Base-by-base conservation (phyloP, 1,140 invertebrate genomes). In the Drosophila kepulauana region DNA sequence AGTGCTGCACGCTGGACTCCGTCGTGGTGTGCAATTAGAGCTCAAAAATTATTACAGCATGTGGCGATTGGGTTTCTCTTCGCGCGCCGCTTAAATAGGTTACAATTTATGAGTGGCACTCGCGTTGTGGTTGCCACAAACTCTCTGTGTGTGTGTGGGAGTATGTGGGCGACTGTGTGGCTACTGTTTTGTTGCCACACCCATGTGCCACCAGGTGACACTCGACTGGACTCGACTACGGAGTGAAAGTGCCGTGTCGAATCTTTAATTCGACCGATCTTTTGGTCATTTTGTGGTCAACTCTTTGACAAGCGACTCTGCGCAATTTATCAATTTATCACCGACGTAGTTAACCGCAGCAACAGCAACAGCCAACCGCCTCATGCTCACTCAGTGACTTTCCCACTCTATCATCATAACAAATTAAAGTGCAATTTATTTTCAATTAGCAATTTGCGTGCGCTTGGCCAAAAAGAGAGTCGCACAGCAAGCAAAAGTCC, bases 351-450 rank as follows among this genome's bases (percentile, higher is more conserved):
- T 43, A 57, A 63, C 68, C 63, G 43, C 67, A 71, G 38, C 35
- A 10, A 2, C 33, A 6, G 5, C 33, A 33, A 16, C 33, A 16
- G 7, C 5, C 16, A 41, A 10, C 13, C 1, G 3, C 1, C 15
- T 35, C 15, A 28, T 48, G 10, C 4, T 30, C 1, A 7, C 30
- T 33, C 7, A 6, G 5, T 7, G n/a, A 5, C 6, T 51, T 56
- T 41, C 46, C 7, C 11, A 33, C 20, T 33, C 64, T 52, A 57
- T 73, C 71, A 75, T 78, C 70, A 69, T 69, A 88, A 78, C 84
- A 88, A 88, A 88, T 88, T 88, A 88, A 89, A 89, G 81, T 81
- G 84, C 84, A 88, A 88, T 89, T 88, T 88, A 88, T 84, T 89
- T 88, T 88, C 84, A 88, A 88, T 88, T 88, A 88, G 84, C 84